A percentile compares a stretch with the other conserved stretches of the same genome.
These are phyloP conservation scores for Myoxocephalus aenaeus DNA, from an alignment of 2,797 vertebrate genomes.

Conservation along the genomic window DNA sequence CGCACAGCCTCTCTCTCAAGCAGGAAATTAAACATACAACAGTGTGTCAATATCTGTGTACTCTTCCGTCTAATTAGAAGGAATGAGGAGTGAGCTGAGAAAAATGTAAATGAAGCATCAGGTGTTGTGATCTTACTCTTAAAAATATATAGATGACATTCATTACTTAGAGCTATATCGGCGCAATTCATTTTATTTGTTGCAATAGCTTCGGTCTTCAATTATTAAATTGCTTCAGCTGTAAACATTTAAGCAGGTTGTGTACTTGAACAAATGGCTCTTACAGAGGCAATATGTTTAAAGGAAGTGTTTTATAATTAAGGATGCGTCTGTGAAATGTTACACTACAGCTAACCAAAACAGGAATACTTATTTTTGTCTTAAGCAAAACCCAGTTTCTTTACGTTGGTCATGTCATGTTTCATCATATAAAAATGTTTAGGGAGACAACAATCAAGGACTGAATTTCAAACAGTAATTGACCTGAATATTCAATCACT, in stretches of 20 bases:
- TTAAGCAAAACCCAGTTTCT: neutral
- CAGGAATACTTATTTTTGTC: neutral
- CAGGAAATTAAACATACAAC: constrained; percentile 72
- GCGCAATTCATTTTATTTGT: neutral
- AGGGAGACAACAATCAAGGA: neutral
- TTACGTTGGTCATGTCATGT: neutral
- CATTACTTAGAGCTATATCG: neutral
- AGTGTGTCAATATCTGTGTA: constrained; percentile 34
- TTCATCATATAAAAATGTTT: neutral
- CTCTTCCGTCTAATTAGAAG: constrained; percentile 26
- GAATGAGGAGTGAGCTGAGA: constrained; percentile 1
- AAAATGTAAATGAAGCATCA: constrained; percentile 28
- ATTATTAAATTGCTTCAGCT: neutral
- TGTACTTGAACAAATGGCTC: neutral
- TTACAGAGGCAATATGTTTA: constrained; percentile 4
- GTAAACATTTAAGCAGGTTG: neutral
- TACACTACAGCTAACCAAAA: neutral
- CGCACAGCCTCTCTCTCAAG: constrained; percentile 6
- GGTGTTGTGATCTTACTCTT: constrained; percentile 22
- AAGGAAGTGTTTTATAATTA: constrained; percentile 7
- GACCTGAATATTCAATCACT: neutral
- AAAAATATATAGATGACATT: neutral
- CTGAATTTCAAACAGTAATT: neutral
- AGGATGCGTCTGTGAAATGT: constrained; percentile 10
- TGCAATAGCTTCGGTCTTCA: neutral